Percentiles rank a stretch among this genome's conserved stretches.
These are phyloP conservation scores for Dasyornis broadbenti DNA, from an alignment of 2,113 vertebrate species.

Conservation along the genomic window DNA sequence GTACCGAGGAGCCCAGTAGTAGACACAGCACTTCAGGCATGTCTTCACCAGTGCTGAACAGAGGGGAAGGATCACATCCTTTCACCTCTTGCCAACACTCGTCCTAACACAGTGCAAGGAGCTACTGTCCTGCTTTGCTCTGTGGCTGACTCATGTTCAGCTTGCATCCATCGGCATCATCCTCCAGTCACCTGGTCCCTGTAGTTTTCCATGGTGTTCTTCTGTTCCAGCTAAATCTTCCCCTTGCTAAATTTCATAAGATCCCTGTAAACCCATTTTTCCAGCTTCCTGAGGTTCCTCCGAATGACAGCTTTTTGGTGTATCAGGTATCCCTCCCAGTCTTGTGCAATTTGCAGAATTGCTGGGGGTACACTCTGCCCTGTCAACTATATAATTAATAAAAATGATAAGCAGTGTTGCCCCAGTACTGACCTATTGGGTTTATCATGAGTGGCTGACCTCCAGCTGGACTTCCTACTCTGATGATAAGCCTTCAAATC, in stretches of 20 bases:
- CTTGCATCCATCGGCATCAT: fast-evolving
- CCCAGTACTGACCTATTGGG: neutral
- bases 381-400: neutral
- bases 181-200: neutral
- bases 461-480: neutral
- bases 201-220: fast-evolving
- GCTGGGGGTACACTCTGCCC: neutral
- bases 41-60: neutral
- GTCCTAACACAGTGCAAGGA: neutral
- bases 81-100: neutral
- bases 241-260: neutral
- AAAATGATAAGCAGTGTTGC: neutral
- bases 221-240: neutral
- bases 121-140: neutral
- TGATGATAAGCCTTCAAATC: neutral
- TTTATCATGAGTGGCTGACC: neutral
- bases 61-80: neutral
- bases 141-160: neutral
- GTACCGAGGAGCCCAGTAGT: neutral
- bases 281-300: neutral
- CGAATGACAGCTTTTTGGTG: neutral
- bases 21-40: neutral
- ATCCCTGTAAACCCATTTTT: neutral
- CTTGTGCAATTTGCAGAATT: neutral
- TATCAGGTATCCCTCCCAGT: neutral